Evolutionary conservation across 2,888 invertebrate genomes (phyloP), one percentile per base, ranked within the genome.

Genomic region (Zaprionus lineosus): DNA sequence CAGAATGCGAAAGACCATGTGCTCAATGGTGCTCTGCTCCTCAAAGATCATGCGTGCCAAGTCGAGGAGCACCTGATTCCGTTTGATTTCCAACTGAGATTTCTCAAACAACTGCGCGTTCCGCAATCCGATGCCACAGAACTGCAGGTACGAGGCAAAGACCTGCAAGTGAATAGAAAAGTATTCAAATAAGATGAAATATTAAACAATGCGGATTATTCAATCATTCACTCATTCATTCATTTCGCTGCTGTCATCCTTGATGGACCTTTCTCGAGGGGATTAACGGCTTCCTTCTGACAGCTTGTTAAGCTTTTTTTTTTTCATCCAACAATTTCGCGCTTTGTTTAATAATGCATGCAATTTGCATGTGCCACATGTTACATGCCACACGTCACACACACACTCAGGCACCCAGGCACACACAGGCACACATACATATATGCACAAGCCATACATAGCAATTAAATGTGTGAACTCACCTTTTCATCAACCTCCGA

Each of bases 31-130:
- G 90, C 96, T 97, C 91, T 98, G 98, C 91, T 98, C 98, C 89
- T 97, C 97, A 89, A 98, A 98, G 84, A 98, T 96, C 95, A 98
- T 97, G 84, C 97, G 92, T n/a, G 98, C 98, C 88, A 98, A 91
- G 90, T 97, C 97, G 75, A 98, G 91, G 55, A 98, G 92, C 71
- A 98, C 96, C 92, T 98, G 97, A 91, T 98, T 98, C 82, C 98
- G 92, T 91, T 97, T 97, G 77, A 97, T 97, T 91, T 98, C 98
- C 88, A 97, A 91, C 90, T 97, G 97, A 65, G 97, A 97, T 89
- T 96, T 94, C 91, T 98, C 97, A 90, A 97, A 98, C 28, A 98
- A 92, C 90, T 97, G 97, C n/a, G 98, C 98, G 90, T 98, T 98
- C 62, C 97, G 93, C 48, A 98, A 92, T 2, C 98, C 98, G 78